A percentile compares a stretch with the other conserved stretches of the same genome.
These are phyloP conservation scores for Noctua fimbriata DNA, from an alignment of 2,888 invertebrate species.

Conservation along the genomic window DNA sequence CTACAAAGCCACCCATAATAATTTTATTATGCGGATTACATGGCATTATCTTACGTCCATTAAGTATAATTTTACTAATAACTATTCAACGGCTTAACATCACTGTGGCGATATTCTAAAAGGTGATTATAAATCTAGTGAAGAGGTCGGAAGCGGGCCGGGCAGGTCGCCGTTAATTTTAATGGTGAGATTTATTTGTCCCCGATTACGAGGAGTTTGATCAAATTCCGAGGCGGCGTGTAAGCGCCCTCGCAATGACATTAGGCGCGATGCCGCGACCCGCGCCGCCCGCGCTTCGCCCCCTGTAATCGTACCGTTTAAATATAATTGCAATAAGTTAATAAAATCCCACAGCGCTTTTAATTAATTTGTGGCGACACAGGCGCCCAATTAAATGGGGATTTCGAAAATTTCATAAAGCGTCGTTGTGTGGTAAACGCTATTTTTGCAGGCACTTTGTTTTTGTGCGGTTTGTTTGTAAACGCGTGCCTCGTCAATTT, in stretches of 20 bases:
- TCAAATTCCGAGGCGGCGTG: conserved; percentile 81
- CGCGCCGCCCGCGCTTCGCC: conserved; percentile 68
- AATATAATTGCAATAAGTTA: conserved; percentile 89
- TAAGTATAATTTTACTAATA: conserved; percentile 77
- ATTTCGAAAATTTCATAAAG: conserved; percentile 83
- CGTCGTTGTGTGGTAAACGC: conserved; percentile 73
- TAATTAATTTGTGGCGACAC: conserved; percentile 87
- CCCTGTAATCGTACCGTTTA: conserved; percentile 83
- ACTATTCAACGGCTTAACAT: conserved; percentile 77
- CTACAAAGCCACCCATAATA: conserved; percentile 68
- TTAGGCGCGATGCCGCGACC: conserved; percentile 74
- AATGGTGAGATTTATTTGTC: conserved; percentile 87
- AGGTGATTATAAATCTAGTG: conserved; percentile 86
- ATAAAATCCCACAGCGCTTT: conserved; percentile 85
- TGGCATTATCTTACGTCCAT: conserved; percentile 73
- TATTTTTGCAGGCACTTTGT: conserved; percentile 75
- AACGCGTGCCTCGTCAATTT: conserved; percentile 70
- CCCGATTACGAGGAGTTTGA: conserved; percentile 84
- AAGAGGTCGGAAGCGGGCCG: conserved; percentile 83
- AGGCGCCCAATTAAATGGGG: conserved; percentile 84
- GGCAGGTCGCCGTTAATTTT: conserved; percentile 84
- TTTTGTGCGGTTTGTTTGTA: conserved; percentile 75
- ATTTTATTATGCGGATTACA: conserved; percentile 74
- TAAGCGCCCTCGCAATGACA: conserved; percentile 77
- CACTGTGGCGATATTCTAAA: conserved; percentile 79